Conservation (phyloP, 2,797 vertebrate species). For the Anguilla megastoma region DNA sequence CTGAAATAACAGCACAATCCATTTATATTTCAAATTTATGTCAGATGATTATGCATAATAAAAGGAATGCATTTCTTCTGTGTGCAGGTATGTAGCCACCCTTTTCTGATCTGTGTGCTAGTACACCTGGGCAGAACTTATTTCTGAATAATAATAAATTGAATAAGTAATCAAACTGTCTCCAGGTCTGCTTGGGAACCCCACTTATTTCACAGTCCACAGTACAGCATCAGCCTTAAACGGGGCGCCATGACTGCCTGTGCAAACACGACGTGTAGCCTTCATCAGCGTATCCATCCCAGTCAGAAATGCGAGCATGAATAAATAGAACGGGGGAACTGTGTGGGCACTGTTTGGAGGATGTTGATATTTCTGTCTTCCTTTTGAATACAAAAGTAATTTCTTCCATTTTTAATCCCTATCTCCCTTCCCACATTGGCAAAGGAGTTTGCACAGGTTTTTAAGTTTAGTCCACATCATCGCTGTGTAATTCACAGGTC, state of each 20-base stretch:
- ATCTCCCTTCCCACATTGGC: neutral
- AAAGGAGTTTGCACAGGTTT: neutral
- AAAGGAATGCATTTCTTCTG: neutral
- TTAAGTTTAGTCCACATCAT: neutral
- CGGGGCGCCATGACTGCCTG: neutral
- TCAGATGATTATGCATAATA: neutral
- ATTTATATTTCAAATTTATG: no score
- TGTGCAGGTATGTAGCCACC: neutral
- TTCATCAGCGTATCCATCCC: constrained; percentile 13
- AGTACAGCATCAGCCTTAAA: constrained; percentile 28
- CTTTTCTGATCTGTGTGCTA: neutral
- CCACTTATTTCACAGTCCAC: neutral
- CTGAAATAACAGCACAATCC: no score
- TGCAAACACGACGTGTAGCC: constrained; percentile 10
- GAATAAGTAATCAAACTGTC: neutral
- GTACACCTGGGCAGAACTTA: neutral
- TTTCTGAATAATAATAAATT: neutral
- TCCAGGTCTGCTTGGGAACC: neutral
- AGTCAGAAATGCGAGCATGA: constrained; percentile 28
- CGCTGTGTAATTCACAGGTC: neutral
- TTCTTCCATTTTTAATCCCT: no score
- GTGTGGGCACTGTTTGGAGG: constrained; percentile 26
- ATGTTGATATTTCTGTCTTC: constrained; percentile 17
- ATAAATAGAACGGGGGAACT: constrained; percentile 16
- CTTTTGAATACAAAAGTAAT: constrained; percentile 18